These are phyloP conservation scores for Choreutis nemorana DNA, from an alignment of 2,888 invertebrate genomes.

Conservation along the genomic window DNA sequence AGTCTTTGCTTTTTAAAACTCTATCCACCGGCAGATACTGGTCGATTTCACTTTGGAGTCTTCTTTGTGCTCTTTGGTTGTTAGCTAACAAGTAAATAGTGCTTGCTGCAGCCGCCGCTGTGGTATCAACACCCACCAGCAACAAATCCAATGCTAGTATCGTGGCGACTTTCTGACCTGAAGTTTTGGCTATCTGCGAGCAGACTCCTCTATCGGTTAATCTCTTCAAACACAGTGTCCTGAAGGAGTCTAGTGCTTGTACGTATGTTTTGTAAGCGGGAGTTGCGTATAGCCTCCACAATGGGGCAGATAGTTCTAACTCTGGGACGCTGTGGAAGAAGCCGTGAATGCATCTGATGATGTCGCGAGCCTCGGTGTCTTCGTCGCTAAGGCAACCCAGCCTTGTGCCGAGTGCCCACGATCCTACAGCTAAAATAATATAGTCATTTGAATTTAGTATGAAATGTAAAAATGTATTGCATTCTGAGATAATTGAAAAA, in stretches of 20 bases:
- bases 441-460: neutral
- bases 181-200: constrained; percentile 39
- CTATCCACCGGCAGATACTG: constrained; percentile 60
- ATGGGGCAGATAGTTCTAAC: constrained; percentile 76
- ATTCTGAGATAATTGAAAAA: neutral
- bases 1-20: constrained; percentile 64
- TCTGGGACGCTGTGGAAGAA: constrained; percentile 82
- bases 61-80: constrained; percentile 72
- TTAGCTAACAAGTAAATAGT: constrained; percentile 78
- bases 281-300: constrained; percentile 78
- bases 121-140: constrained; percentile 84
- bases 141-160: constrained; percentile 80
- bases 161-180: constrained; percentile 62
- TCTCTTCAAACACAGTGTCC: constrained; percentile 61
- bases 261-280: constrained; percentile 76
- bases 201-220: constrained; percentile 52
- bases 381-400: constrained; percentile 76
- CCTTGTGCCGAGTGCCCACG: constrained; percentile 82
- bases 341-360: constrained; percentile 78
- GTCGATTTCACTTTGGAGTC: constrained; percentile 70
- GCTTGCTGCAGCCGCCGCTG: constrained; percentile 78
- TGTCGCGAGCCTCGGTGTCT: constrained; percentile 76
- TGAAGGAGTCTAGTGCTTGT: constrained; percentile 74
- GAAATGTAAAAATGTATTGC: constrained; percentile 3
- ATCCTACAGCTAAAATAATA: constrained; percentile 73